These are phyloP conservation scores for Sciaenops ocellatus DNA, from an alignment of 2,797 vertebrate species.

Conservation along the genomic window DNA sequence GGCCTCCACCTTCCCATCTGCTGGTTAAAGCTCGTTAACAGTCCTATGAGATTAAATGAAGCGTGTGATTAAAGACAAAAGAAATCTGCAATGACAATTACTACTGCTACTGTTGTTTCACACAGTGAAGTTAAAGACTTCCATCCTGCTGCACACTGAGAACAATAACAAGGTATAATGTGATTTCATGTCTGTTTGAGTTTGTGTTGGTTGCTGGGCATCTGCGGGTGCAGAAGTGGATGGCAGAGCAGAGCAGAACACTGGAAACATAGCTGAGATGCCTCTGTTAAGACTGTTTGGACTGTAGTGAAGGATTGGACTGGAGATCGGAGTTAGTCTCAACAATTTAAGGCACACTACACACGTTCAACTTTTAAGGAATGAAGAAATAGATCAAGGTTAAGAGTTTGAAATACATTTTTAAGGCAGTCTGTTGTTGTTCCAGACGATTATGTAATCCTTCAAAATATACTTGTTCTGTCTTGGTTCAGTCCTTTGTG, in stretches of 20 bases:
- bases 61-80: background rate
- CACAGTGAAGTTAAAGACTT: background rate
- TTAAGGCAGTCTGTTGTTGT: background rate
- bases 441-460: background rate
- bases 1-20: conserved; percentile 34
- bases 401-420: background rate
- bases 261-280: conserved; percentile 52
- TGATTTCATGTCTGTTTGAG: conserved; percentile 29
- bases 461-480: background rate
- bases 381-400: background rate
- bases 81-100: background rate
- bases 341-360: background rate
- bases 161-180: conserved; percentile 10
- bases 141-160: background rate
- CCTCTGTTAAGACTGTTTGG: conserved; percentile 52
- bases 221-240: conserved; percentile 14
- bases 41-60: conserved; percentile 1
- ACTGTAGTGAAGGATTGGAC: conserved; percentile 24
- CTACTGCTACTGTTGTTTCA: background rate
- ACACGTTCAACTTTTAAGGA: conserved; percentile 6
- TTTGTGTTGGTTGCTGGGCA: conserved; percentile 41
- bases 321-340: background rate
- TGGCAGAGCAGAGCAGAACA: conserved; percentile 17
- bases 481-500: background rate
- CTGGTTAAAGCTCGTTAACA: background rate